phyloP scores from a whole-genome alignment of 2,113 vertebrate genomes.

The Puntigrus tetrazona region DNA sequence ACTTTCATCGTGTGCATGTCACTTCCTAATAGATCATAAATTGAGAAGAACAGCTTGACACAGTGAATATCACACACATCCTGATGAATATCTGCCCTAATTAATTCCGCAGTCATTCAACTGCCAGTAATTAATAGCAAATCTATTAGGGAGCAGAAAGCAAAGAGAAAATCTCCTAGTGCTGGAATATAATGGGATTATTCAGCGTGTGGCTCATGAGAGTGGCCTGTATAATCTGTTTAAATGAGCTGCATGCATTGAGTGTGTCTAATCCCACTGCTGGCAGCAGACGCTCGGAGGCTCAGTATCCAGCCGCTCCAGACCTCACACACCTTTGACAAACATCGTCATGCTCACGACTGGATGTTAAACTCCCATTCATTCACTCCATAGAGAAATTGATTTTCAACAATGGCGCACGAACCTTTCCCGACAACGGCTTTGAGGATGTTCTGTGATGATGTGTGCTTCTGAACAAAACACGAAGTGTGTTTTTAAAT shows the following conservation, averaged over 20 bases:
- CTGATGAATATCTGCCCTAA: conserved; percentile 32
- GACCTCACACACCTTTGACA: background rate
- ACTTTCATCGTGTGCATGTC: background rate
- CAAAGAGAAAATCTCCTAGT: conserved; percentile 46
- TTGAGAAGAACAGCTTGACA: background rate
- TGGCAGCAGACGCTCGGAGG: conserved; percentile 1
- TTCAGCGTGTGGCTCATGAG: conserved; percentile 50
- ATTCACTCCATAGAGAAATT: background rate
- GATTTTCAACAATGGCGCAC: background rate
- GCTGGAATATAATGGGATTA: conserved; percentile 65
- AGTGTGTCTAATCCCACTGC: conserved; percentile 61
- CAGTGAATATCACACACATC: background rate
- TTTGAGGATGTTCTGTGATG: background rate
- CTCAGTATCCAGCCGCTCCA: background rate
- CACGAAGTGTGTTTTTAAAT: background rate
- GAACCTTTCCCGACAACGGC: background rate
- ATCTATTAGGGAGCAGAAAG: conserved; percentile 48
- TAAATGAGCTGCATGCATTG: conserved; percentile 61
- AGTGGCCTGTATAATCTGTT: conserved; percentile 64
- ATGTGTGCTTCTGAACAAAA: background rate
- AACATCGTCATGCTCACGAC: background rate
- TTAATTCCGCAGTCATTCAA: conserved; percentile 39
- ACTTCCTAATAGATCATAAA: conserved; percentile 17
- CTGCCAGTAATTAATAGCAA: conserved; percentile 39
- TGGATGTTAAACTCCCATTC: background rate